Evolutionary conservation across 92 coral and sea anemone genomes (phyloP), one percentile per base, ranked within the genome.

Genomic region (Epizoanthus ramosus): DNA sequence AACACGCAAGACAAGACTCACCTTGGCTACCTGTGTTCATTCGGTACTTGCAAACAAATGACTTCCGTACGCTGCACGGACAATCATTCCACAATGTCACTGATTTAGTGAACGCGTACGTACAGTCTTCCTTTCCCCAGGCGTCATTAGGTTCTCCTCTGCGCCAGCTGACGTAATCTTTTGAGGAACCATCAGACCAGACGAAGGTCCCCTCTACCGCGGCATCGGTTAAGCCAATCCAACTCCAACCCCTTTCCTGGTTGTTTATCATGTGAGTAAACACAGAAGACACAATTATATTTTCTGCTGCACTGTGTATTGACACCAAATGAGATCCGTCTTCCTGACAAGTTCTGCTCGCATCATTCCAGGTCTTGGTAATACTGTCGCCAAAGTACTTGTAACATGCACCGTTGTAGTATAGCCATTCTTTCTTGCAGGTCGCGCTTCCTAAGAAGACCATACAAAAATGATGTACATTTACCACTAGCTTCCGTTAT

Each of bases 321-420:
- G 74, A 69, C 1, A 69, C 74, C 74, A 69, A 69, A 22, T 69
- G 74, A 16, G 74, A 25, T 12, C 74, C 54, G 8, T 69, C 24
- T 41, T 14, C 25, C 12, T 41, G 39, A 8, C 74, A 69, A 6
- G 13, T 24, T 18, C 3, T 37, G 22, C 9, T 13, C 25, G 74
- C 74, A 22, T 69, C 25, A 18, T 43, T 25, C 56, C 56, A 69
- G 5, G 57, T 39, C 57, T 69, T 69, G 6, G 21, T 37, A 3
- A 7, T 28, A 24, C 6, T 4, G 1, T 37, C 6, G 5, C 16
- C 16, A 23, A 69, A 69, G 31, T 5, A 41, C 31, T 69, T 69
- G 74, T 69, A 69, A 41, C 74, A 69, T 47, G 56, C 50, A 13
- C 73, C 53, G 5, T 33, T 68, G 73, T 33, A 68, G 0, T 15